These are phyloP conservation scores for Nemotelus nigrinus DNA, from an alignment of 2,888 invertebrate genomes.

Conservation along the genomic window DNA sequence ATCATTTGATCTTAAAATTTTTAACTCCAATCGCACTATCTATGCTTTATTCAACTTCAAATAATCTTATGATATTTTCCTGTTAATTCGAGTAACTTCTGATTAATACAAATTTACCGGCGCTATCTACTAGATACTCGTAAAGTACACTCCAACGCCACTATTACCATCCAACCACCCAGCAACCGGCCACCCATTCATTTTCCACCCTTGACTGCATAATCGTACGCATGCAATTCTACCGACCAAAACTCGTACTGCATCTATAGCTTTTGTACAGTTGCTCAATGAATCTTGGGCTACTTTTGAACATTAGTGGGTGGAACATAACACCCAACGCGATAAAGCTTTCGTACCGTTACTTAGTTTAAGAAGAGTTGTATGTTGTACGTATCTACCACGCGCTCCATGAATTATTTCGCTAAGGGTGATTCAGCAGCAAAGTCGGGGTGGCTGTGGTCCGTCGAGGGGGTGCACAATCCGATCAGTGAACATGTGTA, in stretches of 20 bases:
- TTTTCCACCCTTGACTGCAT: slow-evolving; percentile 4
- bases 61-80: too few species aligned
- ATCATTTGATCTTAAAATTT: too few species aligned
- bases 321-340: slow-evolving; percentile 12
- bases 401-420: not conserved
- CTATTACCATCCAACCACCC: not conserved
- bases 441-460: not conserved
- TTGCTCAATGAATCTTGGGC: slow-evolving; percentile 43
- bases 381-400: slow-evolving; percentile 2
- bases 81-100: too few species aligned
- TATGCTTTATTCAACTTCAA: too few species aligned
- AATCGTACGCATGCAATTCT: slow-evolving; percentile 34
- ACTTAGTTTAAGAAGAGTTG: not conserved
- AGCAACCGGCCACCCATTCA: not conserved
- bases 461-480: not conserved
- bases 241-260: not conserved
- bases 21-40: too few species aligned
- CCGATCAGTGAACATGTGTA: slow-evolving; percentile 21
- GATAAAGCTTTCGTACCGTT: slow-evolving; percentile 8
- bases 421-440: not conserved
- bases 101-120: slow-evolving; percentile 39
- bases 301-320: slow-evolving; percentile 17
- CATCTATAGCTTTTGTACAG: not conserved
- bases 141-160: slow-evolving; percentile 18
- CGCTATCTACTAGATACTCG: not conserved